Percentiles rank a stretch among this genome's conserved stretches.
Conservation (phyloP, 1,140 invertebrate species). For the Trachymyrmex cornetzi region DNA sequence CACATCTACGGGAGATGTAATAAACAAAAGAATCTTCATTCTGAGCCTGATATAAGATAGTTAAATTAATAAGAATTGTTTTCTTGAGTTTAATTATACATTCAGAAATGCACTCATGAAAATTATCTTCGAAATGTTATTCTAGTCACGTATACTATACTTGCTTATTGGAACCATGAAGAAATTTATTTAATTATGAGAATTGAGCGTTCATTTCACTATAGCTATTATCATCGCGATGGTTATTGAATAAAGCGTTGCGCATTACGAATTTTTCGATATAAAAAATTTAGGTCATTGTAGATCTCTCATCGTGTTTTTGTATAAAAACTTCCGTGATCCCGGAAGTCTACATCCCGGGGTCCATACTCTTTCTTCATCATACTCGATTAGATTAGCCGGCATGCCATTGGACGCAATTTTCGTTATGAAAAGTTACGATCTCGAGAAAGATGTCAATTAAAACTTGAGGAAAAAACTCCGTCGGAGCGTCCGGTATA, state of each 20-base stretch:
- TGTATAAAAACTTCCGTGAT: conserved; percentile 29
- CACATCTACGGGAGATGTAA: not conserved
- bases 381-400: conserved; percentile 44
- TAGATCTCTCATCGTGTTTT: conserved; percentile 17
- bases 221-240: not conserved
- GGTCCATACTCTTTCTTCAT: conserved; percentile 33
- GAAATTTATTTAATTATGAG: not conserved
- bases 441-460: conserved; percentile 61
- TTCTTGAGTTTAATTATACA: not conserved
- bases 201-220: not conserved
- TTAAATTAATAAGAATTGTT: not conserved
- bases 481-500: conserved; percentile 2
- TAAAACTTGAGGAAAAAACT: conserved; percentile 60
- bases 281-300: conserved; percentile 3
- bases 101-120: not conserved
- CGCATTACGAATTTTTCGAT: conserved; percentile 16
- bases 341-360: not conserved
- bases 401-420: conserved; percentile 29
- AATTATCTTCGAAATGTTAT: not conserved
- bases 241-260: conserved; percentile 3
- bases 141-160: not conserved
- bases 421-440: conserved; percentile 60
- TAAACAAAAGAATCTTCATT: not conserved
- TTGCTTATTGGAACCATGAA: not conserved
- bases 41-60: not conserved